These are phyloP conservation scores for Pseudomyrmex pallidus DNA, from an alignment of 1,140 invertebrate genomes.

Conservation along the genomic window DNA sequence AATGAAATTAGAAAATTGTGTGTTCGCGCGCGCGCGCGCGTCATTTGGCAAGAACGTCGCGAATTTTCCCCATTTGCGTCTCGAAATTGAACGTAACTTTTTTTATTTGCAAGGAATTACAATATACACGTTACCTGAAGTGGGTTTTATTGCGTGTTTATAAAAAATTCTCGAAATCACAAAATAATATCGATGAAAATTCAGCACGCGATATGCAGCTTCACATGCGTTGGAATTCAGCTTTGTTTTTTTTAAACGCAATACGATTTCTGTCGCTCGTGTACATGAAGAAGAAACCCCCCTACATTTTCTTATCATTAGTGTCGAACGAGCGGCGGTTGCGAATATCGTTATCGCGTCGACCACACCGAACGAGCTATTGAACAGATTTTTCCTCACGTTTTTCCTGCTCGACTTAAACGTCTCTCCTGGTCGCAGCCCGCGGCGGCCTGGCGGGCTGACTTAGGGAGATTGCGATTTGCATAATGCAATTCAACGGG, in stretches of 20 bases:
- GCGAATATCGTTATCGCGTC: conserved; percentile 65
- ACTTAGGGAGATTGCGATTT: conserved; percentile 84
- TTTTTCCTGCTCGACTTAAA: conserved; percentile 52
- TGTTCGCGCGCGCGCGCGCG: conserved; percentile 50
- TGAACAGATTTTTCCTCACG: conserved; percentile 68
- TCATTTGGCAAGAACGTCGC: conserved; percentile 62
- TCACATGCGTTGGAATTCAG: background rate
- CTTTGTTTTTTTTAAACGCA: background rate
- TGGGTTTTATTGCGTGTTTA: no score
- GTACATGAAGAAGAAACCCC: conserved; percentile 6
- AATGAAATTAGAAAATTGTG: conserved; percentile 77
- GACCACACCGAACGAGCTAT: conserved; percentile 48
- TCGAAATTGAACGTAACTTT: conserved; percentile 1
- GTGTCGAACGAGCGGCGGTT: conserved; percentile 32
- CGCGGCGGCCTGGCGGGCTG: conserved; percentile 73
- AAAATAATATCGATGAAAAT: background rate
- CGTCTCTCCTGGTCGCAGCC: conserved; percentile 44
- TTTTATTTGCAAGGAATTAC: background rate
- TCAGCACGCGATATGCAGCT: background rate
- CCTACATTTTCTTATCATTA: conserved; percentile 59
- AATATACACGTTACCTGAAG: background rate
- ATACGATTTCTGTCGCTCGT: conserved; percentile 1
- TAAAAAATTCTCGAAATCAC: no score
- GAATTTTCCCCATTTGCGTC: conserved; percentile 64
- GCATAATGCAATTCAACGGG: conserved; percentile 84